Conservation (phyloP, 2,888 invertebrate genomes). For the Drymonia ruficornis region DNA sequence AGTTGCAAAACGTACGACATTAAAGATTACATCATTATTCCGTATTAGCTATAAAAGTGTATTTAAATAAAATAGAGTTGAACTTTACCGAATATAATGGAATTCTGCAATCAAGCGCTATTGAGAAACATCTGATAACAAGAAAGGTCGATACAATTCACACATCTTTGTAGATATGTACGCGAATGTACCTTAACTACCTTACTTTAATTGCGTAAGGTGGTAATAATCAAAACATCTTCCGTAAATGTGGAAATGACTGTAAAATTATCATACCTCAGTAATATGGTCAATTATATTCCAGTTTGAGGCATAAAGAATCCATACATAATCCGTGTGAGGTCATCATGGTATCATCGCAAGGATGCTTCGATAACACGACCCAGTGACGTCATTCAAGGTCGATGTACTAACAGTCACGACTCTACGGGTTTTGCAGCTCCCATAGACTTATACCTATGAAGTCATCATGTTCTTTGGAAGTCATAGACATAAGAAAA, state of each 20-base stretch:
- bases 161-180: too few species aligned
- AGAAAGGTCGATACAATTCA: not conserved
- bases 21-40: not conserved
- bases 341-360: constrained; percentile 42
- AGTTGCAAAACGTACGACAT: constrained; percentile 15
- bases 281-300: constrained; percentile 3
- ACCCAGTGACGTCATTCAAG: constrained; percentile 34
- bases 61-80: constrained; percentile 5
- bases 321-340: constrained; percentile 27
- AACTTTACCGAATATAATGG: constrained; percentile 2
- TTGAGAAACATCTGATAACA: not conserved
- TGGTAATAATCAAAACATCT: not conserved
- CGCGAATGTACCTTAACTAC: too few species aligned
- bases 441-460: constrained; percentile 18
- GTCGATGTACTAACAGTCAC: constrained; percentile 17
- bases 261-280: not conserved
- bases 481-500: too few species aligned
- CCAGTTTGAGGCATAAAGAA: constrained; percentile 12
- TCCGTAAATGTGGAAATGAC: not conserved
- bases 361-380: constrained; percentile 38
- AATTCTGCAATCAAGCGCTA: constrained; percentile 3
- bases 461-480: too few species aligned
- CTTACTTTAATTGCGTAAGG: too few species aligned
- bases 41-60: not conserved
- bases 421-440: constrained; percentile 33